Percentiles rank a stretch among this genome's conserved stretches.
Conservation (phyloP, 2,113 vertebrate genomes). For the Saccopteryx bilineata region DNA sequence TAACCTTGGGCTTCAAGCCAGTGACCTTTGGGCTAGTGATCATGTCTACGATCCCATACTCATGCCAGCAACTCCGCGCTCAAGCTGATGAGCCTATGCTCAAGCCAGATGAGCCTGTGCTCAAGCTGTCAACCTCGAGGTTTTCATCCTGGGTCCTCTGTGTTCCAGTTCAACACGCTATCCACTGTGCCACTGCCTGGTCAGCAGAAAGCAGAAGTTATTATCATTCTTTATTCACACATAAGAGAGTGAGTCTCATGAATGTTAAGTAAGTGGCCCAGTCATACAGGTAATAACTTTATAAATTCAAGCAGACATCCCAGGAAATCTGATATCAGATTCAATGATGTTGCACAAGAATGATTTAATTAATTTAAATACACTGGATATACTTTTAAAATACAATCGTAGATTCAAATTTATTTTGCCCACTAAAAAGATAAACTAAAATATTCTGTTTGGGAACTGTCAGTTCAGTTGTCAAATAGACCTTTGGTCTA, state of each 20-base stretch:
- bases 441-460: not conserved
- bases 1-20: too few species aligned
- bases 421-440: conserved; percentile 37
- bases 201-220: not conserved
- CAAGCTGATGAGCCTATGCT: too few species aligned
- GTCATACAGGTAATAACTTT: not conserved
- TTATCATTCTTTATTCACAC: not conserved
- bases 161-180: too few species aligned
- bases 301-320: conserved; percentile 39
- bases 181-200: too few species aligned
- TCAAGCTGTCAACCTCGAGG: too few species aligned
- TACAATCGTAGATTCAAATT: not conserved
- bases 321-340: conserved; percentile 12
- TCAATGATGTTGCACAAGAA: conserved; percentile 11
- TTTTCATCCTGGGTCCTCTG: too few species aligned
- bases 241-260: not conserved
- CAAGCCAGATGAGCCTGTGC: too few species aligned
- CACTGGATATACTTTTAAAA: conserved; percentile 31
- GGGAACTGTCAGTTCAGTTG: not conserved
- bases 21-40: too few species aligned
- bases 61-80: too few species aligned
- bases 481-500: conserved; percentile 49
- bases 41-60: too few species aligned
- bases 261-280: not conserved
- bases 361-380: conserved; percentile 24